Percentiles rank a stretch among this genome's conserved stretches.
Evolutionary conservation across 2,797 vertebrate genomes (phyloP).

Genomic region (Buphagus erythrorhynchus): DNA sequence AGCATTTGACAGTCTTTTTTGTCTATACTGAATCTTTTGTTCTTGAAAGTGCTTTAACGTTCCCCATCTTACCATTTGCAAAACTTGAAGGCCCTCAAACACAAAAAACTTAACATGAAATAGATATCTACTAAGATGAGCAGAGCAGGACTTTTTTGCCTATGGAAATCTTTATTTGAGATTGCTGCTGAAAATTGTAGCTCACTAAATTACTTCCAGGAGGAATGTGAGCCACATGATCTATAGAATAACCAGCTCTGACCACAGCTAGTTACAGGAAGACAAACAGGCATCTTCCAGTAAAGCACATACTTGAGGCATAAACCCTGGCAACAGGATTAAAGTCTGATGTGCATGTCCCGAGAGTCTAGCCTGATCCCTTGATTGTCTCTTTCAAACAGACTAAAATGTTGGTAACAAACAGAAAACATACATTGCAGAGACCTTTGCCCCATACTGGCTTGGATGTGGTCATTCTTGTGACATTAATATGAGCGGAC

Average conservation of each 20-base stretch:
- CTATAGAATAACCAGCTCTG: background rate
- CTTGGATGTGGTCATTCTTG: background rate
- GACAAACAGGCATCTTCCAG: background rate
- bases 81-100: background rate
- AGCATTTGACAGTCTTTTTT: background rate
- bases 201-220: background rate
- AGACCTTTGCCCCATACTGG: background rate
- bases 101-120: background rate
- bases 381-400: background rate
- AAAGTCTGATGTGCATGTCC: background rate
- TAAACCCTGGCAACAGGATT: background rate
- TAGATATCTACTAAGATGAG: background rate
- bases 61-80: background rate
- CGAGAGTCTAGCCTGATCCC: background rate
- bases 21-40: background rate
- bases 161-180: background rate
- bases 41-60: background rate
- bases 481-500: slow-evolving; percentile 3
- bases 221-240: background rate
- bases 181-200: background rate
- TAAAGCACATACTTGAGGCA: background rate
- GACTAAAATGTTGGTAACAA: slow-evolving; percentile 1
- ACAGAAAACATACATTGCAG: background rate
- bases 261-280: background rate
- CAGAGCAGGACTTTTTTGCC: background rate